phyloP scores from a whole-genome alignment of 2,113 vertebrate species.

The Trinectes maculatus region DNA sequence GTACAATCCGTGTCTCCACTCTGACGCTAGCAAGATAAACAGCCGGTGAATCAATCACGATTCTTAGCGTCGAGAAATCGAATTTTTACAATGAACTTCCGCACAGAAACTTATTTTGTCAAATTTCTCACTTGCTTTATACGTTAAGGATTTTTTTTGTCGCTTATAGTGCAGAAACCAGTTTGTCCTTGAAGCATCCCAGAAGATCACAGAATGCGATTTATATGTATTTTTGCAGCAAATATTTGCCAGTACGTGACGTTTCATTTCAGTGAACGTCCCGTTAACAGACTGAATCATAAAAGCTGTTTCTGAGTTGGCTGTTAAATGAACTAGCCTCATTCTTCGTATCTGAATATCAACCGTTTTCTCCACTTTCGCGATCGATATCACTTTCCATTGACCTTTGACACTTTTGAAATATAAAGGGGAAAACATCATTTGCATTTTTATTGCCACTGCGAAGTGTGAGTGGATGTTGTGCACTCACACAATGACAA shows the following conservation, averaged over 20 bases:
- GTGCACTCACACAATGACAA: background rate
- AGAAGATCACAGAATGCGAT: background rate
- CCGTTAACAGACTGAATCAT: no score
- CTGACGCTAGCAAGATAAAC: background rate
- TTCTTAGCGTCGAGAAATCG: background rate
- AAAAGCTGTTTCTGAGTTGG: no score
- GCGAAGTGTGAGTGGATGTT: constrained; percentile 3
- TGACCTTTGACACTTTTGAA: constrained; percentile 18
- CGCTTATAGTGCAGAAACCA: no score
- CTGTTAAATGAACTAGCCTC: no score
- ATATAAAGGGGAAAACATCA: constrained; percentile 30
- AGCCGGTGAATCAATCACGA: background rate
- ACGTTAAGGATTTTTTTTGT: no score
- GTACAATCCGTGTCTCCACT: background rate
- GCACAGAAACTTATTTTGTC: background rate
- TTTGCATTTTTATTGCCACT: constrained; percentile 64
- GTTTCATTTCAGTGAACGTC: no score
- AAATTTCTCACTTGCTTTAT: background rate
- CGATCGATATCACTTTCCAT: background rate
- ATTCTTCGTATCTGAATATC: no score
- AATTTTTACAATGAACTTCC: background rate
- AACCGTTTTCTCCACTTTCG: background rate
- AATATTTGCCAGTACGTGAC: background rate
- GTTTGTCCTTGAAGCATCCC: background rate
- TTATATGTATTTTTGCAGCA: background rate